Evolutionary conservation across 2,888 invertebrate genomes (phyloP).

Genomic region (Drosophila longiperda): DNA sequence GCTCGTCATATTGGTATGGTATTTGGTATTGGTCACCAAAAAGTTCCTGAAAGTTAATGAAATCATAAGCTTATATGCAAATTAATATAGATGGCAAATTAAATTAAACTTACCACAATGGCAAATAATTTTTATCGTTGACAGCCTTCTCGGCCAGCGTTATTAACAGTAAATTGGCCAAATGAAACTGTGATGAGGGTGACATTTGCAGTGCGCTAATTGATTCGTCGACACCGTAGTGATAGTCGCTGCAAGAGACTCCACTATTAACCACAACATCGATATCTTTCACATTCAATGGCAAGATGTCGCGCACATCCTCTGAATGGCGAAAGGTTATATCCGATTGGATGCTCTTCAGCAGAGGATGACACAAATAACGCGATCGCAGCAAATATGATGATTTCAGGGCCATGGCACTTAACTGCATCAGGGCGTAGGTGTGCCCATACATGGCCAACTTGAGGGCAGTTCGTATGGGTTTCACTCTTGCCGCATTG

Average conservation of each 20-base stretch:
- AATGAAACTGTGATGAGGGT: conserved; percentile 85
- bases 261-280: conserved; percentile 72
- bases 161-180: conserved; percentile 84
- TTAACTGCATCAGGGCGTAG: conserved; percentile 84
- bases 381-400: conserved; percentile 82
- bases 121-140: conserved; percentile 84
- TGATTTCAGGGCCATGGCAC: conserved; percentile 85
- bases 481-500: conserved; percentile 89
- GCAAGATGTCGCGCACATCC: conserved; percentile 79
- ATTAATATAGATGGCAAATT: neutral
- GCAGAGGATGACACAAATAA: conserved; percentile 77
- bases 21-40: conserved; percentile 83
- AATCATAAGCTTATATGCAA: neutral
- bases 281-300: conserved; percentile 48
- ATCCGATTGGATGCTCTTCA: conserved; percentile 78
- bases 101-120: conserved; percentile 80
- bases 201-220: conserved; percentile 84
- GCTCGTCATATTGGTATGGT: conserved; percentile 85
- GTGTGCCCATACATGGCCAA: conserved; percentile 85
- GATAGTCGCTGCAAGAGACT: conserved; percentile 82
- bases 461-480: conserved; percentile 84
- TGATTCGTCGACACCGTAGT: conserved; percentile 82
- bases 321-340: conserved; percentile 83
- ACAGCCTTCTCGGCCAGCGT: conserved; percentile 84
- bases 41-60: conserved; percentile 81